A percentile compares a stretch with the other conserved stretches of the same genome.
phyloP scores from a whole-genome alignment of 2,113 vertebrate species.

The Mus spicilegus region DNA sequence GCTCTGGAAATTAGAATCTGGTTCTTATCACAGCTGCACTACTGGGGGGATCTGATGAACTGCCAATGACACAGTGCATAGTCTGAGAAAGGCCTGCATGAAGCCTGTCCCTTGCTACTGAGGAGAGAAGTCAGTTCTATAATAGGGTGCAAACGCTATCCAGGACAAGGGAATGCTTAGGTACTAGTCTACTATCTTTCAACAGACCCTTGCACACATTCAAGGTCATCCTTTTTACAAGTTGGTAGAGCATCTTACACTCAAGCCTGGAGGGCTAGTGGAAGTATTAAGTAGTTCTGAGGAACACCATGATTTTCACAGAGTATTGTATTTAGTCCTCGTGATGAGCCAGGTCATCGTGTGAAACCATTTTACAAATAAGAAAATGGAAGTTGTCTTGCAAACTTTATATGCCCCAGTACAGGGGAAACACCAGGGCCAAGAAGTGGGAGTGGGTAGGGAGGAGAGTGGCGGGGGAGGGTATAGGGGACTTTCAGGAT shows the following conservation, averaged over 20 bases:
- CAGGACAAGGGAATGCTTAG: neutral
- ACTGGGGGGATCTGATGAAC: conserved; percentile 80
- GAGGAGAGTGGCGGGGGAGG: too few relatives aligned
- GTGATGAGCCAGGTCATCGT: neutral
- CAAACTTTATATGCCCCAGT: too few relatives aligned
- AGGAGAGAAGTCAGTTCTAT: conserved; percentile 69
- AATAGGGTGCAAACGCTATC: conserved; percentile 3
- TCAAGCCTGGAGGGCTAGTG: neutral
- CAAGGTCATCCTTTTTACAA: neutral
- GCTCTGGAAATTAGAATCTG: conserved; percentile 83
- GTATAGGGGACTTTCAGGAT: too few relatives aligned
- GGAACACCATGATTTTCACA: neutral
- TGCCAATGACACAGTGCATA: conserved; percentile 80
- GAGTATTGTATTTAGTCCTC: neutral
- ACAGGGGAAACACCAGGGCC: too few relatives aligned
- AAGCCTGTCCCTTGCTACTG: conserved; percentile 81
- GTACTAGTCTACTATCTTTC: neutral
- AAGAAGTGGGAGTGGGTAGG: too few relatives aligned
- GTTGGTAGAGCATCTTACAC: too few relatives aligned
- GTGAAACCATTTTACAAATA: neutral
- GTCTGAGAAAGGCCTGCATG: conserved; percentile 72
- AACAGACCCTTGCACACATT: neutral
- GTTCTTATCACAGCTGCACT: conserved; percentile 82
- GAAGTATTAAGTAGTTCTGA: neutral
- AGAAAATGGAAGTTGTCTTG: neutral